These are phyloP conservation scores for Palaemon carinicauda DNA, from an alignment of 1,140 invertebrate species.

Conservation along the genomic window DNA sequence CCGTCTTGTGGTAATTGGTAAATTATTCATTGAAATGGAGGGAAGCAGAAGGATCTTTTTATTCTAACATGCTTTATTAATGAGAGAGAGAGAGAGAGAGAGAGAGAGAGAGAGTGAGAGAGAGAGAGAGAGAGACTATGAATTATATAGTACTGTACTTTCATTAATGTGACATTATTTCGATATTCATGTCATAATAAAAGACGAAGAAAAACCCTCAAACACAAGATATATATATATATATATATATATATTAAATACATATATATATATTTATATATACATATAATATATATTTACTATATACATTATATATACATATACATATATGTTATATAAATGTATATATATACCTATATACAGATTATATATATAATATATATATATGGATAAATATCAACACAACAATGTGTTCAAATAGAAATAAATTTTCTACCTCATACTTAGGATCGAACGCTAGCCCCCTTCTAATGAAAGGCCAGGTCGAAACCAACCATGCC, in stretches of 20 bases:
- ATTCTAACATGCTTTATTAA: too few relatives aligned
- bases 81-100: too few relatives aligned
- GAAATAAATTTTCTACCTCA: too few relatives aligned
- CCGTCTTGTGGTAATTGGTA: too few relatives aligned
- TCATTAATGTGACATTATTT: neutral
- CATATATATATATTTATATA: neutral
- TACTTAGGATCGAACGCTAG: too few relatives aligned
- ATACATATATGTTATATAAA: neutral
- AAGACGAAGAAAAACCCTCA: neutral
- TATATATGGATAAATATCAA: neutral
- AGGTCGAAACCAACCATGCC: too few relatives aligned
- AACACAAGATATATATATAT: neutral
- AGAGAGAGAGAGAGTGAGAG: neutral
- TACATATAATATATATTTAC: neutral
- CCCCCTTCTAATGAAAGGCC: too few relatives aligned
- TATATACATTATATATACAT: neutral
- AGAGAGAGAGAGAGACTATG: neutral
- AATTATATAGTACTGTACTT: too few relatives aligned
- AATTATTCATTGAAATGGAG: too few relatives aligned
- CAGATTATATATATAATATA: neutral
- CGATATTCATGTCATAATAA: neutral
- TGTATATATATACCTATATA: neutral
- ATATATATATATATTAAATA: neutral
- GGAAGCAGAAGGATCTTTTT: too few relatives aligned
- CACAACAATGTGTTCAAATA: too few relatives aligned